These are phyloP conservation scores for Poeciliopsis retropinna DNA, from an alignment of 2,113 vertebrate genomes.

Conservation along the genomic window DNA sequence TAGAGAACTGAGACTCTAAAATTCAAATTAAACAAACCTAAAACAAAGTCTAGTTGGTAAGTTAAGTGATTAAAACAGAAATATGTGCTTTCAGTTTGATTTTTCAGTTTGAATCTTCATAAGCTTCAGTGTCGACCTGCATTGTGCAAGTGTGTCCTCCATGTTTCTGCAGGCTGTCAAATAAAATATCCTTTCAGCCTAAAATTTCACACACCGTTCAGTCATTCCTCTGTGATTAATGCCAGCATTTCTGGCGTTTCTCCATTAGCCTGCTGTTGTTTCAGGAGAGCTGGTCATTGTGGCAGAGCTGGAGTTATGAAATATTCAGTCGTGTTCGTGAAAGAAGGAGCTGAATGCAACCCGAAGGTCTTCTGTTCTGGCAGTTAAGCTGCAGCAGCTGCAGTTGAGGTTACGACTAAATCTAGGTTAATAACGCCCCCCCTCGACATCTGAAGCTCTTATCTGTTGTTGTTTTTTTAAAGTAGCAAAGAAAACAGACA, in stretches of 20 bases:
- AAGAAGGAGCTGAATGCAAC: slow-evolving; percentile 37
- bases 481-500: not conserved
- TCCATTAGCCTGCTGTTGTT: slow-evolving; percentile 18
- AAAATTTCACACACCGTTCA: slow-evolving; percentile 2
- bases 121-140: slow-evolving; percentile 14
- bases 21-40: not conserved
- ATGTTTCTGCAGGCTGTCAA: not conserved
- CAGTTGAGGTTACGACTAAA: slow-evolving; percentile 29
- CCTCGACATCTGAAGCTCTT: slow-evolving; percentile 30
- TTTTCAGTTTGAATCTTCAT: not conserved
- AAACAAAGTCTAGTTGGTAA: not conserved
- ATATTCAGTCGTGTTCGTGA: slow-evolving; percentile 60
- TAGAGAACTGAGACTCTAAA: not conserved
- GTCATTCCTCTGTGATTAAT: slow-evolving; percentile 22
- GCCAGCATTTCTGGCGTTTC: slow-evolving; percentile 11
- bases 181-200: slow-evolving; percentile 23
- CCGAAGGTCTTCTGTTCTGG: slow-evolving; percentile 7
- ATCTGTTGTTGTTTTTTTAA: slow-evolving; percentile 18
- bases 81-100: not conserved
- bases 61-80: not conserved
- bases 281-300: slow-evolving; percentile 30
- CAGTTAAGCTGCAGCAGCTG: slow-evolving; percentile 19
- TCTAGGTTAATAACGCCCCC: slow-evolving; percentile 67
- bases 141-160: slow-evolving; percentile 17
- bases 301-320: slow-evolving; percentile 49